Percentiles rank a stretch among this genome's conserved stretches.
Evolutionary conservation across 2,113 vertebrate species (phyloP).

Genomic region (chimpanzee (Pan troglodytes)): NHGRI_mPanTro3-v2.1_pri NC_072401.2:153584001-153584500

Average conservation of each 20-base stretch:
- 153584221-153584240: not conserved
- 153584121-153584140: not conserved
- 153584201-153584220: constrained; percentile 50
- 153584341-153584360: constrained; percentile 14
- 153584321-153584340: constrained; percentile 10
- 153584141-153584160: constrained; percentile 65
- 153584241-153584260: constrained; percentile 8
- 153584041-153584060: constrained; percentile 57
- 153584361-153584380: constrained; percentile 41
- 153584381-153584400: not conserved
- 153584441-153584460: not conserved
- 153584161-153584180: constrained; percentile 63
- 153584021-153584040: not conserved
- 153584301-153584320: not conserved
- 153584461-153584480: not conserved
- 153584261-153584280: constrained; percentile 35
- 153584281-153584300: not conserved
- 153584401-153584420: constrained; percentile 1
- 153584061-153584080: constrained; percentile 38
- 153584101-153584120: not conserved
- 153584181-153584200: constrained; percentile 66
- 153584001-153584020: constrained; percentile 69
- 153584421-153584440: not conserved
- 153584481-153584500: not conserved
- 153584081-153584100: not conserved